These are phyloP conservation scores for Apis cerana DNA, from an alignment of 1,140 invertebrate species.

Conservation along the genomic window DNA sequence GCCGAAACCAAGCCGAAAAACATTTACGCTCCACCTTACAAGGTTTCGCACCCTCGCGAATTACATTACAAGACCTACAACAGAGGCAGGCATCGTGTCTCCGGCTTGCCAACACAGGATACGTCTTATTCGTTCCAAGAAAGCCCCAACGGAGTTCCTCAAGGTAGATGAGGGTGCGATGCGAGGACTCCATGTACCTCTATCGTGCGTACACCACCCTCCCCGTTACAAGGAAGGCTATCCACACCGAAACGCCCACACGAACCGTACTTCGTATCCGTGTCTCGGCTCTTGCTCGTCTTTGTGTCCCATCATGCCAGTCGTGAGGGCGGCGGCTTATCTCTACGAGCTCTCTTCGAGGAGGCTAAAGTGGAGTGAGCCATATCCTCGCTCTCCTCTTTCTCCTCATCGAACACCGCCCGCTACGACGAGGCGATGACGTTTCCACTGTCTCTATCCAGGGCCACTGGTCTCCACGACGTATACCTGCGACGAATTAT, in stretches of 20 bases:
- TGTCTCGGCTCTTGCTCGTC: slow-evolving; percentile 16
- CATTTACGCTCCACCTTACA: slow-evolving; percentile 7
- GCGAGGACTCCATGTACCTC: slow-evolving; percentile 10
- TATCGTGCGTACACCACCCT: slow-evolving; percentile 41
- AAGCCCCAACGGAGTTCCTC: slow-evolving; percentile 28
- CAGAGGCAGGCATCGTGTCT: slow-evolving; percentile 10
- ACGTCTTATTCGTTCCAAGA: slow-evolving; percentile 35
- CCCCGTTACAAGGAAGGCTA: neutral
- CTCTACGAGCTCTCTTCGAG: slow-evolving; percentile 64
- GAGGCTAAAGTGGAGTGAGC: slow-evolving; percentile 60
- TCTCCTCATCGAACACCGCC: neutral
- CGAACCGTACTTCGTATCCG: neutral
- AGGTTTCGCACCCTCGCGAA: slow-evolving; percentile 22
- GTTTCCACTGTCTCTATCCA: slow-evolving; percentile 52
- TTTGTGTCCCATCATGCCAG: slow-evolving; percentile 53
- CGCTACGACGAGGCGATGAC: slow-evolving; percentile 48
- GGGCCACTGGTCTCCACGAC: slow-evolving; percentile 11
- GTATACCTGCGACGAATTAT: slow-evolving; percentile 47
- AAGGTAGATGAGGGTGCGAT: slow-evolving; percentile 42
- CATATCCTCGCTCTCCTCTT: slow-evolving; percentile 48
- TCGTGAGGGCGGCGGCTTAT: slow-evolving; percentile 64
- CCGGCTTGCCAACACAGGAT: slow-evolving; percentile 35
- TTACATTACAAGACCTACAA: slow-evolving; percentile 31
- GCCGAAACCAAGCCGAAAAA: neutral
- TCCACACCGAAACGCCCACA: neutral